Evolutionary conservation across 2,797 vertebrate genomes (phyloP), one percentile per base, ranked within the genome.

Genomic region (Sparus aurata): DNA sequence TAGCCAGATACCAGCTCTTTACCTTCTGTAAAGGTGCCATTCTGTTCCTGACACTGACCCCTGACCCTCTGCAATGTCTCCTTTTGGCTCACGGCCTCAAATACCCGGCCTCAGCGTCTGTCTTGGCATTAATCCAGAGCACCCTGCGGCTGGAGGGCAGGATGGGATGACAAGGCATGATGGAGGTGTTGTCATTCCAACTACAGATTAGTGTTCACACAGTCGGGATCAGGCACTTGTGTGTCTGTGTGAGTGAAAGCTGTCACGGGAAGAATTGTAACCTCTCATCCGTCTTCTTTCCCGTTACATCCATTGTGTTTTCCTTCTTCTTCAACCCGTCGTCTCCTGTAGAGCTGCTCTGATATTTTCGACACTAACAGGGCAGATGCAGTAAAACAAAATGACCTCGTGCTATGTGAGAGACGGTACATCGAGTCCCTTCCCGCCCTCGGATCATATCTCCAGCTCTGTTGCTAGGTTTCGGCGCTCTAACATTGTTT

Each of bases 181-280:
- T 50, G 74, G 81, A 87, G 61, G 71, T 27, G 79, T 82, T 77
- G 73, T 69, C 79, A 79, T 79, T 79, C 52, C 77, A 53, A 74
- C 46, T n/a, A 63, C 70, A 80, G 75, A 80, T 84, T 59, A 61
- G 63, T 25, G 65, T 62, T 83, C 60, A 52, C 61, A 25, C 66
- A 49, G 66, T 79, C 75, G 41, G 22, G 50, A 45, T 11, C 2
- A 45, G n/a, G 16, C 10, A 7, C 43, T 5, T 52, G n/a, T 23
- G 49, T 16, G 55, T 49, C 9, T 47, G n/a, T n/a, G 49, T 16
- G 55, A 49, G 34, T 27, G 70, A 69, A 52, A 68, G 49, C 79
- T 66, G 58, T 70, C 60, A 69, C 12, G 27, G 43, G 4, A 60
- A 25, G 22, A 67, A 22, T 27, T 58, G 47, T 18, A 52, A 22